These are phyloP conservation scores for Ceratina australensis DNA, from an alignment of 1,140 invertebrate species.

Conservation along the genomic window DNA sequence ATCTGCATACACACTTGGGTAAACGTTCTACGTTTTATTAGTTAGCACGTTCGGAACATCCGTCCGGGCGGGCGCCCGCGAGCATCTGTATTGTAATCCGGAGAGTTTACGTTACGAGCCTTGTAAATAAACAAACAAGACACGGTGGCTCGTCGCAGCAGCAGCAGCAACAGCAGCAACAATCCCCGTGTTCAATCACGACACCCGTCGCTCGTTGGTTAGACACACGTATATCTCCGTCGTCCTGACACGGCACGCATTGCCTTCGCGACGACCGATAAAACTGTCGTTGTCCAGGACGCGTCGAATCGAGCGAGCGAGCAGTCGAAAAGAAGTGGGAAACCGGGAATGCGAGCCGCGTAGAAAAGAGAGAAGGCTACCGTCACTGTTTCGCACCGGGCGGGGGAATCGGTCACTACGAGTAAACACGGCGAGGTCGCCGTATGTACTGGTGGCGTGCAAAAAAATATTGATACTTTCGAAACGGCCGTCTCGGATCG, in stretches of 20 bases:
- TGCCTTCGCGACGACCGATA: conserved; percentile 29
- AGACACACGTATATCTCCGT: conserved; percentile 16
- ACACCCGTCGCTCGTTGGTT: too few relatives aligned
- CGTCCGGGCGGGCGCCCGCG: too few relatives aligned
- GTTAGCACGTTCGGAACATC: too few relatives aligned
- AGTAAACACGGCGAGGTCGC: conserved; percentile 32
- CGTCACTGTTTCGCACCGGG: conserved; percentile 15
- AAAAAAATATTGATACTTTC: conserved; percentile 50
- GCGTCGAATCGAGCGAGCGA: conserved; percentile 6
- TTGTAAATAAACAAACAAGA: too few relatives aligned
- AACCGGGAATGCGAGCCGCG: conserved; percentile 46
- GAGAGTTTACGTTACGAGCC: too few relatives aligned
- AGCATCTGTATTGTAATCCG: too few relatives aligned
- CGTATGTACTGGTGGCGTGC: conserved; percentile 10
- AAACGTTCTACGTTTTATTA: too few relatives aligned
- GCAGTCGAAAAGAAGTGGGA: conserved; percentile 44
- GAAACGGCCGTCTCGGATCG: conserved; percentile 30
- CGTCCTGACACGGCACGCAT: not conserved
- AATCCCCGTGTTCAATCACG: too few relatives aligned
- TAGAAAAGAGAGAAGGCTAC: conserved; percentile 45
- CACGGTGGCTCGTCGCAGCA: too few relatives aligned
- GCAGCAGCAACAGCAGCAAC: too few relatives aligned
- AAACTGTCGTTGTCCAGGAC: conserved; percentile 26
- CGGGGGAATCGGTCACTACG: conserved; percentile 29
- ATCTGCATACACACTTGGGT: too few relatives aligned